Evolutionary conservation across 2,113 vertebrate species (phyloP).

Genomic region (Otolemur garnettii): DNA sequence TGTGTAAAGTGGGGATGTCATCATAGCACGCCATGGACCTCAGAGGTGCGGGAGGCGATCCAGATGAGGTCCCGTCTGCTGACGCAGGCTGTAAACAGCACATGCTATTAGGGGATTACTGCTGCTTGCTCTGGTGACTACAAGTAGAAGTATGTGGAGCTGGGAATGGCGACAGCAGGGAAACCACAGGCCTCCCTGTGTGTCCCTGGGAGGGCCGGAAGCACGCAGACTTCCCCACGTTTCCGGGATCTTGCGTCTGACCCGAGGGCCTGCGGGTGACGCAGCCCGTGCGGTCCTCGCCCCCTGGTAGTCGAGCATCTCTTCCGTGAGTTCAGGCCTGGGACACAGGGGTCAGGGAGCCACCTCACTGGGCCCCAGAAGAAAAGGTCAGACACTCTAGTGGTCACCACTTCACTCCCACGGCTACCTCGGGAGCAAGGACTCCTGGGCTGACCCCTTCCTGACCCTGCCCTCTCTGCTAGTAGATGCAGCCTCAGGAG

Average conservation of each 20-base stretch:
- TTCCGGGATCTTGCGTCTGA: conserved; percentile 22
- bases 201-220: neutral
- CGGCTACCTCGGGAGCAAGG: neutral
- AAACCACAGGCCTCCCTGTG: conserved; percentile 58
- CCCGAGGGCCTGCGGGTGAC: neutral
- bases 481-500: conserved; percentile 5
- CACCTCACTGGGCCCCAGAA: neutral
- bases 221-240: neutral
- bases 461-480: conserved; percentile 23
- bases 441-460: neutral
- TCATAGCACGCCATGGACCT: neutral
- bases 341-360: neutral
- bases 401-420: neutral
- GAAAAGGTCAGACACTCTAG: neutral
- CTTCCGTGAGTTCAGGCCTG: neutral
- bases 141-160: neutral
- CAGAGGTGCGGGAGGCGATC: neutral
- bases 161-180: neutral
- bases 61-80: neutral
- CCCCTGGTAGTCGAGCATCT: neutral
- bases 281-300: neutral
- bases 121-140: neutral
- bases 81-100: neutral
- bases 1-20: neutral
- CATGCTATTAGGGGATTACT: neutral